Conservation (phyloP, 23 tunicate species). For the Aplidium turbinatum region DNA sequence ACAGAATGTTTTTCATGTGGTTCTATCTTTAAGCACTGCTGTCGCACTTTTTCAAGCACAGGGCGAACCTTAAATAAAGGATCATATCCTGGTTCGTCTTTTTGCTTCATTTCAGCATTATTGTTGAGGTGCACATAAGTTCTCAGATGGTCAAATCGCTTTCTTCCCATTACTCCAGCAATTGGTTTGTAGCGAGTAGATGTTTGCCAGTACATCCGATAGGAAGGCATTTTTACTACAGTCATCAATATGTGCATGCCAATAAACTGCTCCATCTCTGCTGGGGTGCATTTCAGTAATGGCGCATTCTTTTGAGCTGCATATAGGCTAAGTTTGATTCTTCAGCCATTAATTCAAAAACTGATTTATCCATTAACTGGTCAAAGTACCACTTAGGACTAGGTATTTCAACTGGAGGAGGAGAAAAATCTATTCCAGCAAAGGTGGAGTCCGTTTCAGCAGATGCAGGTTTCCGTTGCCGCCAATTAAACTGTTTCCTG, state of each 20-base stretch:
- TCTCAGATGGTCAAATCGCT: conserved; percentile 9
- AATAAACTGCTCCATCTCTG: conserved; percentile 23
- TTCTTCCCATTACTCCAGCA: conserved; percentile 16
- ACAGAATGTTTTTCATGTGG: conserved; percentile 1
- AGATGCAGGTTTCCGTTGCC: conserved; percentile 1
- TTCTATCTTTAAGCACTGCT: neutral
- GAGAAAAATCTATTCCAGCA: neutral
- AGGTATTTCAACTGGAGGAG: neutral
- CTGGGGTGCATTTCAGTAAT: neutral
- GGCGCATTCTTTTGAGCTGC: neutral
- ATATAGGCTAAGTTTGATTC: neutral
- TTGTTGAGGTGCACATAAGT: too few species aligned
- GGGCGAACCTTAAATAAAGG: conserved; percentile 11
- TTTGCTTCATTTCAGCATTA: neutral
- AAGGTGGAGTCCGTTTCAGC: neutral
- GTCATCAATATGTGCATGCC: conserved; percentile 15
- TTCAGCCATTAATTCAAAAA: conserved; percentile 1
- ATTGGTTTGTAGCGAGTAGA: conserved; percentile 5
- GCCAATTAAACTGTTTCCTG: neutral
- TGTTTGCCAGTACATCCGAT: neutral
- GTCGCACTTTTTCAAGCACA: conserved; percentile 10
- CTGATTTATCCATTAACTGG: neutral
- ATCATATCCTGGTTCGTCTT: conserved; percentile 14
- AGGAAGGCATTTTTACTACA: conserved; percentile 13
- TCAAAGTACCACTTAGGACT: conserved; percentile 1